Percentiles rank a stretch among this genome's conserved stretches.
These are phyloP conservation scores for Gymnothorax javanicus DNA, from an alignment of 2,797 vertebrate genomes.

Conservation along the genomic window DNA sequence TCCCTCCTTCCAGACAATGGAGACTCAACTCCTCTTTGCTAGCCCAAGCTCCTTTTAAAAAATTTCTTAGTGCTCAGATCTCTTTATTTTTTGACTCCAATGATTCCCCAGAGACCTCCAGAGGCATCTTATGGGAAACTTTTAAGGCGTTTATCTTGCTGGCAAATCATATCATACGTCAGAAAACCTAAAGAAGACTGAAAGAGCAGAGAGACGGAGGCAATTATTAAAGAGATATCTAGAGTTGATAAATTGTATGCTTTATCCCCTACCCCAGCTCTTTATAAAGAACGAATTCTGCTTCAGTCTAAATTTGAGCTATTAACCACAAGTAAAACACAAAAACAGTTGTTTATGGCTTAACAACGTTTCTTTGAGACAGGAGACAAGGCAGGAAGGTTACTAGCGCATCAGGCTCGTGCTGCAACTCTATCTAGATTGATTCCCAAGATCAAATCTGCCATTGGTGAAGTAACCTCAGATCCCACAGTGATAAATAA, in stretches of 20 bases:
- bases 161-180: background rate
- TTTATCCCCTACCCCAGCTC: background rate
- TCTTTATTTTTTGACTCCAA: background rate
- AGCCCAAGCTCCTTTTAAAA: background rate
- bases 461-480: background rate
- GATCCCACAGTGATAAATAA: constrained; percentile 22
- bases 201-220: background rate
- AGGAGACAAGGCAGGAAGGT: constrained; percentile 27
- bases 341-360: constrained; percentile 12
- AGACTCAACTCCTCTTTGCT: background rate
- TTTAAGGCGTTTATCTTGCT: background rate
- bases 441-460: constrained; percentile 18
- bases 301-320: constrained; percentile 18
- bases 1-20: background rate
- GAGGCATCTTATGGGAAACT: background rate
- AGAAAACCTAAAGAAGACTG: background rate
- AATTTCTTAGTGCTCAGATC: no score
- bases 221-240: no score
- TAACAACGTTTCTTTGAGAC: background rate
- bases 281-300: constrained; percentile 15
- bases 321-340: constrained; percentile 7
- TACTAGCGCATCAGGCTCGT: constrained; percentile 16
- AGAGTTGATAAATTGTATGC: background rate
- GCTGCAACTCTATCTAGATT: background rate
- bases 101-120: background rate